Conservation (phyloP, 2,113 vertebrate genomes). For the Melanerpes aurifrons region DNA sequence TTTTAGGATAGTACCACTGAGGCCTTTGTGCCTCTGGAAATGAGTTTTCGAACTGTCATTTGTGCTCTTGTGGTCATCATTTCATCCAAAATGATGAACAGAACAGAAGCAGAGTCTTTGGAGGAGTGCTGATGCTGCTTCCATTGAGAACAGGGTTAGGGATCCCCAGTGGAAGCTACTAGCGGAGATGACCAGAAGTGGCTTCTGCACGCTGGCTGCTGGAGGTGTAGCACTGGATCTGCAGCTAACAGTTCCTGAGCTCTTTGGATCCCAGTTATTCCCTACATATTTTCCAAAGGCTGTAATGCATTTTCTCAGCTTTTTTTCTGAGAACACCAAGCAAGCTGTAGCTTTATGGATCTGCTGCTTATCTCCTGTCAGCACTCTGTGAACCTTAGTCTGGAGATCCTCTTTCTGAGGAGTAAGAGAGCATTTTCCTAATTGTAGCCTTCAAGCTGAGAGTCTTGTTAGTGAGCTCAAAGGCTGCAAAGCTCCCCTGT, state of each 20-base stretch:
- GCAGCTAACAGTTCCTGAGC: background rate
- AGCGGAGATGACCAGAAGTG: background rate
- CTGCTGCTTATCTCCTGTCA: background rate
- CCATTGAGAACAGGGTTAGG: background rate
- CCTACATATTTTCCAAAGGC: background rate
- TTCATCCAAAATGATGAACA: background rate
- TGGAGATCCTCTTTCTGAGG: background rate
- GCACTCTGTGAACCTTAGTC: background rate
- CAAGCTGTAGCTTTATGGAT: background rate
- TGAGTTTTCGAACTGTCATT: background rate
- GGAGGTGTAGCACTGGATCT: background rate
- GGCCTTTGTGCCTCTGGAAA: background rate
- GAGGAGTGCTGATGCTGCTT: background rate
- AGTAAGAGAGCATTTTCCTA: background rate
- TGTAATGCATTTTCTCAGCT: background rate
- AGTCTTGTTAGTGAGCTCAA: background rate
- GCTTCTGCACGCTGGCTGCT: background rate
- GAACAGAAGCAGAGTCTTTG: background rate
- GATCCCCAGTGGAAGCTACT: background rate
- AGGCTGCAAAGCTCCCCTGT: background rate
- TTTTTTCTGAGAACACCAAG: background rate
- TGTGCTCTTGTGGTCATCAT: background rate
- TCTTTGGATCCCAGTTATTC: background rate
- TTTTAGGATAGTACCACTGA: background rate
- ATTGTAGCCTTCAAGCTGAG: background rate